Conservation (phyloP, 1,140 invertebrate genomes). For the Aphaenogaster ashmeadi region DNA sequence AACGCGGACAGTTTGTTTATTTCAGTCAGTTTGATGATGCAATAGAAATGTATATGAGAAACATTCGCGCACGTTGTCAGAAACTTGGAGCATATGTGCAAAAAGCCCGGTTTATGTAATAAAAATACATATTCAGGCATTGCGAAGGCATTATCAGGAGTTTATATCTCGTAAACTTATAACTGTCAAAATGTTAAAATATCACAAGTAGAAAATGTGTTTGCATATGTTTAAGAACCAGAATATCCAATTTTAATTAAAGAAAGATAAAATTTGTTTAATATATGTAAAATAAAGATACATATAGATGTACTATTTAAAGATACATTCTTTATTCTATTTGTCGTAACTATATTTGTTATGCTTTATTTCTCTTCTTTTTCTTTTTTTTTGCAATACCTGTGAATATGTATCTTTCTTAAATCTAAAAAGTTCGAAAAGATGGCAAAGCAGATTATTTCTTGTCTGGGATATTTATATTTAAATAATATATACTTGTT, state of each 20-base stretch:
- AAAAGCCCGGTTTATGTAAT: not conserved
- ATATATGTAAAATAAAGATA: not conserved
- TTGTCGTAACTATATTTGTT: not conserved
- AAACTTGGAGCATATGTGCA: not conserved
- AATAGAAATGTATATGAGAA: not conserved
- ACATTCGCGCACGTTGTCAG: not conserved
- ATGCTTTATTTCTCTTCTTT: not conserved
- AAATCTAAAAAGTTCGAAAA: not conserved
- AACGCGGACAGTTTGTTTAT: not conserved
- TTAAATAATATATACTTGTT: not conserved
- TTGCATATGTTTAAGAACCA: not conserved
- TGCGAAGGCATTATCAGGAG: not conserved
- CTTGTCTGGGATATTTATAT: slow-evolving; percentile 21
- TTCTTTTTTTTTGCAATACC: not conserved
- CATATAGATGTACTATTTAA: not conserved
- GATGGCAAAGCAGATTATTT: not conserved
- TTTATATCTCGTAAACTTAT: not conserved
- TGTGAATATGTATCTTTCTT: not conserved
- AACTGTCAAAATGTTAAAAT: not conserved
- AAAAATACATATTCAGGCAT: not conserved
- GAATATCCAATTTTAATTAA: not conserved
- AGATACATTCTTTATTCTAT: not conserved
- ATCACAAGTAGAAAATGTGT: not conserved
- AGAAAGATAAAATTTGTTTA: not conserved
- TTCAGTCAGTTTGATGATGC: not conserved